phyloP scores from a whole-genome alignment of 1,140 invertebrate genomes.

The Thaumatotibia leucotreta region DNA sequence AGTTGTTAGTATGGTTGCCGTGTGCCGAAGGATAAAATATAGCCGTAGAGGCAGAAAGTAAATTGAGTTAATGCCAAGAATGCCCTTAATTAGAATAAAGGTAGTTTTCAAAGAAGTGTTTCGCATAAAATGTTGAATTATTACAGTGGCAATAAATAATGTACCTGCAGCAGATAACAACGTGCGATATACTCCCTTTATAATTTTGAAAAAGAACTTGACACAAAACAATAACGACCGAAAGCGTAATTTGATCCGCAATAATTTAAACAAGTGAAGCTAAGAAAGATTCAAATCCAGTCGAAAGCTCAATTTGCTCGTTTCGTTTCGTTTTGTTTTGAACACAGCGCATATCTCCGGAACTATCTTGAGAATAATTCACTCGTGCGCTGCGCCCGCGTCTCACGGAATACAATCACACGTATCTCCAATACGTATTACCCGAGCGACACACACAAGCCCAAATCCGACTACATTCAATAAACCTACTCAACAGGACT shows the following conservation, averaged over 20 bases:
- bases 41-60: neutral
- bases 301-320: constrained; percentile 66
- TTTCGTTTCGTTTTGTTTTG: constrained; percentile 65
- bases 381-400: constrained; percentile 38
- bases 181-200: neutral
- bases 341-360: constrained; percentile 55
- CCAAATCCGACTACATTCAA: neutral
- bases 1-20: neutral
- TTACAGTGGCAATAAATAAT: neutral
- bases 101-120: neutral
- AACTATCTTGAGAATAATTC: constrained; percentile 70
- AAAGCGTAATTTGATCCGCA: constrained; percentile 6
- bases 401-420: constrained; percentile 21
- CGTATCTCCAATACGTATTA: constrained; percentile 10
- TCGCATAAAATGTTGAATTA: neutral
- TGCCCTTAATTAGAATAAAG: neutral
- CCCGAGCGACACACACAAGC: constrained; percentile 12
- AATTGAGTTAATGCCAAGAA: neutral
- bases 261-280: constrained; percentile 13
- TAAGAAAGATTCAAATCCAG: constrained; percentile 16
- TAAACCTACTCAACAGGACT: neutral
- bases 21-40: neutral
- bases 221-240: constrained; percentile 11
- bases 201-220: constrained; percentile 2
- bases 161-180: neutral